Base-by-base conservation (phyloP, 2,888 invertebrate species). In the Panopea generosa region DNA sequence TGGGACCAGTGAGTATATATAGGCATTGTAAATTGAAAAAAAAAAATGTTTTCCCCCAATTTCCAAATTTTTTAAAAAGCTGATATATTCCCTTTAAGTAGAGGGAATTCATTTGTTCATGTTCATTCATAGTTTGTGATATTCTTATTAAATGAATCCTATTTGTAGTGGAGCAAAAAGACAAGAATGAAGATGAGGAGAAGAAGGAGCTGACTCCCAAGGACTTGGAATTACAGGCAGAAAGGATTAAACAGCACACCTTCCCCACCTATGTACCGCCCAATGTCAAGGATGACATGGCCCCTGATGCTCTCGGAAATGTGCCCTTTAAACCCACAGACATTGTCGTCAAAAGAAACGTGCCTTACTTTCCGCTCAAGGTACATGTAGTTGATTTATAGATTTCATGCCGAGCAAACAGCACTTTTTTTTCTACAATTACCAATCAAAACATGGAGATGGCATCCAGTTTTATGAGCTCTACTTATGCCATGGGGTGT, bases 211-310 rank as follows among this genome's bases (percentile, higher is more conserved):
- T 86, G 53, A 60, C 79, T 7, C 82, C 85, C 9, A 50, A 66
- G 3, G 71, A 80, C 26, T 61, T 84, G 4, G 75, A 73, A 20
- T 43, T 89, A 16, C 59, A 67, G 6, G 70, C 77, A 7, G 77
- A 82, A 14, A 84, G 82, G 69, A 83, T 91, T 38, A 84, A 85
- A 56, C 83, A 77, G 4, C 73, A 83, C 55, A 84, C 83, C 49
- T 91, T 91, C 80, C 89, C 89, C 6, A 88, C 88, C 9, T 91
- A 91, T 66, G 85, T 85, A 1, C 86, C 89, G 6, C 91, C 91
- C 1, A 87, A 89, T 80, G 86, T 89, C 60, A 91, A 91, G 60
- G 91, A 91, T 76, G 91, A 91, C 61, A 90, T 91, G 90, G 91
- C 90, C 29, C 90, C 90, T 11, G 91, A 91, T 86, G 89, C 90